phyloP scores from a whole-genome alignment of 2,797 vertebrate genomes.

The Bradypodion pumilum region DNA sequence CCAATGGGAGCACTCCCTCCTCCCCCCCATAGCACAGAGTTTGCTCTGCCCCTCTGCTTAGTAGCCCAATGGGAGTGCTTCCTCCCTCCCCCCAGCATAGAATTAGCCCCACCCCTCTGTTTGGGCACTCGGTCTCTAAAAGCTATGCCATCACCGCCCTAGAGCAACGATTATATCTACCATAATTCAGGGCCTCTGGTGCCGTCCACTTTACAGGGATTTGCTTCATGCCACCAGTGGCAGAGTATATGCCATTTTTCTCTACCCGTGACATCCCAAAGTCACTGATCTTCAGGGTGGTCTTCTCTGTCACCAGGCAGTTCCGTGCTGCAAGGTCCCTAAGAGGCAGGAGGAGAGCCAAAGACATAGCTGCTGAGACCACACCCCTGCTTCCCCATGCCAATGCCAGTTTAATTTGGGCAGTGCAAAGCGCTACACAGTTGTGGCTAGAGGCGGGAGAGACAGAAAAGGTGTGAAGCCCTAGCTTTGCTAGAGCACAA shows the following conservation, averaged over 20 bases:
- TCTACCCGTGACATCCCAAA: slow-evolving; percentile 97
- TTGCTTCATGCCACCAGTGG: slow-evolving; percentile 88
- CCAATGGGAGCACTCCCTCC: no score
- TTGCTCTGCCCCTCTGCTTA: no score
- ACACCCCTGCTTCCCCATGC: background rate
- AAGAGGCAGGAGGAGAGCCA: background rate
- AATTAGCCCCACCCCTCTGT: no score
- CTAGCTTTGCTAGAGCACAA: no score
- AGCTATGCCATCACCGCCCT: no score
- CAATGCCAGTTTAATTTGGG: no score
- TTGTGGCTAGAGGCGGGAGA: background rate
- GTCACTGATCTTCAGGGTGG: slow-evolving; percentile 94
- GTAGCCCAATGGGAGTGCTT: no score
- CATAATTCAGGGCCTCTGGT: slow-evolving; percentile 93
- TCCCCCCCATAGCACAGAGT: no score
- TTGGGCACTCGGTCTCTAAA: no score
- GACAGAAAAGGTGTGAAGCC: rapidly evolving
- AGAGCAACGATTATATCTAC: slow-evolving; percentile 71
- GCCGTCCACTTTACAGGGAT: slow-evolving; percentile 97
- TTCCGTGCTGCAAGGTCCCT: slow-evolving; percentile 96
- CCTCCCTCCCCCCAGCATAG: no score
- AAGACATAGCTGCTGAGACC: no score
- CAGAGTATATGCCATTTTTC: slow-evolving; percentile 89
- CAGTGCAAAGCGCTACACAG: background rate
- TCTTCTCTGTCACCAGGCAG: slow-evolving; percentile 91